Base-by-base conservation (phyloP, 1,140 invertebrate species). In the Ostrea edulis region DNA sequence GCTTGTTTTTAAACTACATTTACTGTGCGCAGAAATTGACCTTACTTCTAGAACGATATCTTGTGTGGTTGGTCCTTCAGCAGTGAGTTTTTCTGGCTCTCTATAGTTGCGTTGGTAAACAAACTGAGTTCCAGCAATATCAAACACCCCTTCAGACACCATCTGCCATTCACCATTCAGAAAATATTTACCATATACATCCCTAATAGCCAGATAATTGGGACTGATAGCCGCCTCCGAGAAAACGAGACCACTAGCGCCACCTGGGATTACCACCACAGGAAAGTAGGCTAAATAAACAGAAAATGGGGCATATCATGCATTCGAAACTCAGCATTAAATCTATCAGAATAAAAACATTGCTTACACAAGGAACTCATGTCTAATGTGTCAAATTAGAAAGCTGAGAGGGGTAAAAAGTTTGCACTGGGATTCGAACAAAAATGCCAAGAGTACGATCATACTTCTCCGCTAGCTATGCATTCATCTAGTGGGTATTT, bases 11-110 rank as follows among this genome's bases (percentile, higher is more conserved):
- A 5, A 1, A 44, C 35, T 44, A 44, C 35, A 44, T 44, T 44
- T 44, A 44, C 5, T 44, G 35, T 44, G 35, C 5, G 35, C 58
- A 53, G 25, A 44, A 22, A 53, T 77, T 25, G 22, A 17, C 22
- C 84, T 89, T 89, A 96, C 96, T 94, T 96, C 95, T 68, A 96
- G 90, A 0, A 96, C 94, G 17, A 97, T 92, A 91, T 96, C 96
- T 9, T 95, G 94, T 4, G 95, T 91, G 0, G 96, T 88, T 0
- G 96, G 96, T 51, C 96, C 96, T 68, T 94, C 94, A 0, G 96
- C 95, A 87, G 93, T 93, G 12, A 97, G 93, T 8, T 91, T 86
- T 87, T 96, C 96, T 12, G 92, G 93, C 44, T 95, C 94, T 22
- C 94, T 92, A 8, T 92, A 92, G 12, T 90, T 90, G 82, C 95